A percentile compares a stretch with the other conserved stretches of the same genome.
Evolutionary conservation across 2,113 vertebrate genomes (phyloP).

Genomic region (Todiramphus saurophagus): DNA sequence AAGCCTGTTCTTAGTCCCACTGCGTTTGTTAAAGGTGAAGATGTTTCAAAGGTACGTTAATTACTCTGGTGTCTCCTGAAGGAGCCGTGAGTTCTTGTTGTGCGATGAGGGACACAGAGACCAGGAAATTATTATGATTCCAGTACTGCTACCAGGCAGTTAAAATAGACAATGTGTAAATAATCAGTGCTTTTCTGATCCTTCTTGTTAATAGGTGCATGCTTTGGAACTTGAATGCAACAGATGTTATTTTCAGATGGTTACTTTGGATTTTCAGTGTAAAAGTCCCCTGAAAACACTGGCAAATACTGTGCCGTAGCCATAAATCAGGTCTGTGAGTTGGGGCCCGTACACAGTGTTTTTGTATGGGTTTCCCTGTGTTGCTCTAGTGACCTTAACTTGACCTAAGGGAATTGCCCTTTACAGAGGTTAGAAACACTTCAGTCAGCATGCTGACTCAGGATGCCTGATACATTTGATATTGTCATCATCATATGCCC

Average conservation of each 20-base stretch:
- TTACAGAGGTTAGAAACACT: constrained; percentile 45
- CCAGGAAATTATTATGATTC: background rate
- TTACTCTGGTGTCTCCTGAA: background rate
- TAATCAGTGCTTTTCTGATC: constrained; percentile 7
- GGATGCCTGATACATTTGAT: constrained; percentile 28
- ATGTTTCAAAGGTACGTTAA: background rate
- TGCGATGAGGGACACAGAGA: background rate
- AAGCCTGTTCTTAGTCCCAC: background rate
- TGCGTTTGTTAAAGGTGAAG: constrained; percentile 19
- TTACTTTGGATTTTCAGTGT: background rate
- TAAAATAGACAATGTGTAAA: constrained; percentile 12
- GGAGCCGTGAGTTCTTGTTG: background rate
- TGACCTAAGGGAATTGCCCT: constrained; percentile 52
- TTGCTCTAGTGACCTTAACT: constrained; percentile 62
- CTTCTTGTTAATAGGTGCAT: constrained; percentile 5
- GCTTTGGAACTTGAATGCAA: constrained; percentile 24
- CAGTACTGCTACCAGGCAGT: background rate
- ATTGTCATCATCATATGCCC: constrained; percentile 13
- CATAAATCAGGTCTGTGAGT: background rate
- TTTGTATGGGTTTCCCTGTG: constrained; percentile 18
- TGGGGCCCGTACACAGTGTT: background rate
- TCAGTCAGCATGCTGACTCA: constrained; percentile 43
- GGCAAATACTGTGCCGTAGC: background rate
- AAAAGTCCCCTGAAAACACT: background rate
- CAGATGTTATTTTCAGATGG: constrained; percentile 41